Evolutionary conservation across 1,140 invertebrate species (phyloP), one percentile per base, ranked within the genome.

Genomic region (Bombus ignitus): DNA sequence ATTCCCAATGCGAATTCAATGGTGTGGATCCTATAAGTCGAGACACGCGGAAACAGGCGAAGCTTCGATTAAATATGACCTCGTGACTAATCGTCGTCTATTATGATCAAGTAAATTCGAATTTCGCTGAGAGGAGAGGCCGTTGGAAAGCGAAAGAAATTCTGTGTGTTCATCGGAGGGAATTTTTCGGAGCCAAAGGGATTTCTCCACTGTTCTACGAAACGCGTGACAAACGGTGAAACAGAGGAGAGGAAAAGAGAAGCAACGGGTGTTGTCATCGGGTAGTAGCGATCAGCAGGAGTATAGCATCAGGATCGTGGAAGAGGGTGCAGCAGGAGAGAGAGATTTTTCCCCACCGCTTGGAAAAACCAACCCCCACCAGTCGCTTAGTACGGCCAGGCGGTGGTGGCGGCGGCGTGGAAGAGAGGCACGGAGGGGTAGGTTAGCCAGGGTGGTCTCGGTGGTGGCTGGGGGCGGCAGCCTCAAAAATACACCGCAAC

Each of bases 401-500:
- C 88, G 89, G 89, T 86, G 90, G 90, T 88, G 79, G 92, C 87
- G 89, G 92, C 91, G 92, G 90, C 89, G 89, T 90, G 91, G 91
- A 91, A 90, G 89, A 89, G 91, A 85, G 91, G 88, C 76, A 80
- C 91, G 91, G 81, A 89, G 88, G 84, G 79, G 90, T 85, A 90
- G 91, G 88, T 87, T 89, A 90, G 84, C 89, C 89, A 88, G 90
- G 89, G 90, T 90, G 92, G 92, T 89, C 87, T 91, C 86, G 89
- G 89, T 88, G 92, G 92, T 92, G 92, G 90, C 88, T 91, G 94
- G 94, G 94, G 94, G 95, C 94, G 94, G 95, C 93, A 94, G 94
- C 94, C 94, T 95, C 94, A 95, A 95, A 95, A 95, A 95, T 95
- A 95, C 94, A 95, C 95, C 95, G 95, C 94, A 95, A 95, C 95